phyloP scores from a whole-genome alignment of 2,888 invertebrate species.

The Fragum fragum region DNA sequence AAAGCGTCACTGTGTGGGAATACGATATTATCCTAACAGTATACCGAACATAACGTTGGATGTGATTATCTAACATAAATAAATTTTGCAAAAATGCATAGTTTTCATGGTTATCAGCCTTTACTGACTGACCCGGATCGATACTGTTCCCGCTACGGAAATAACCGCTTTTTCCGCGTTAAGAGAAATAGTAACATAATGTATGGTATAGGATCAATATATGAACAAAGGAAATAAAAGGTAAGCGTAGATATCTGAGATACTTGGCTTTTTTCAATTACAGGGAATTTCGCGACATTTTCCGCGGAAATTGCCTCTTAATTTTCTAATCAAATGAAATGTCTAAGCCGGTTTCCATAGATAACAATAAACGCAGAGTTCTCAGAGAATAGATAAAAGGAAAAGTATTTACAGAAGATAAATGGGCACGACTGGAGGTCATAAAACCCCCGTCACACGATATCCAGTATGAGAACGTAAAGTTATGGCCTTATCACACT shows the following conservation, averaged over 20 bases:
- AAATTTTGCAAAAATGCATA: no score
- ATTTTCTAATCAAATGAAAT: conserved; percentile 27
- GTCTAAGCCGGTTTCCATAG: conserved; percentile 16
- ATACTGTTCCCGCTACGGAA: no score
- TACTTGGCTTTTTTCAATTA: conserved; percentile 10
- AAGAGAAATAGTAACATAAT: no score
- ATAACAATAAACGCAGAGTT: conserved; percentile 15
- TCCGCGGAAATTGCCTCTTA: conserved; percentile 18
- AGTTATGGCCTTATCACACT: neutral
- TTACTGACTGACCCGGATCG: no score
- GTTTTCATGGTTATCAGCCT: no score
- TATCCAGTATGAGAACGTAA: neutral
- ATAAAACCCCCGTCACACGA: neutral
- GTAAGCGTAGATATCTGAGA: neutral
- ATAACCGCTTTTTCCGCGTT: no score
- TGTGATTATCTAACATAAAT: no score
- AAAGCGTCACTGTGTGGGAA: no score
- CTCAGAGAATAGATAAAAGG: conserved; percentile 4
- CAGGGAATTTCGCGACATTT: conserved; percentile 13
- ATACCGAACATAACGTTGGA: no score
- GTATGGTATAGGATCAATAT: no score
- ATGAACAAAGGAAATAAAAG: neutral
- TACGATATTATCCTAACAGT: no score
- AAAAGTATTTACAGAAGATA: neutral
- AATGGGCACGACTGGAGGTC: conserved; percentile 1